Evolutionary conservation across 2,113 vertebrate species (phyloP).

Genomic region (Pollimyrus isidori): DNA sequence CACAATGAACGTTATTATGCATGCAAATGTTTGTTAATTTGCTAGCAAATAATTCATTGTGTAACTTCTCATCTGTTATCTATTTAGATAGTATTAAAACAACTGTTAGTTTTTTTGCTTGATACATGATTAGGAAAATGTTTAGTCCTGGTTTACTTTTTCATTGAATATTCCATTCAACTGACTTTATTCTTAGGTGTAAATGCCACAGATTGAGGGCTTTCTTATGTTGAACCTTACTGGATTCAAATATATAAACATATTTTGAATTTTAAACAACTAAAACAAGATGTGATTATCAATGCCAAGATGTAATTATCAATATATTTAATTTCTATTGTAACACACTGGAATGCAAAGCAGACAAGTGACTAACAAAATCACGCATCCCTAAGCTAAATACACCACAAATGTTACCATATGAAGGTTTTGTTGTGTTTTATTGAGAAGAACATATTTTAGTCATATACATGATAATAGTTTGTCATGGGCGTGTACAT

Average conservation of each 20-base stretch:
- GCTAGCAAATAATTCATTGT: not conserved
- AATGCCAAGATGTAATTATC: too few relatives aligned
- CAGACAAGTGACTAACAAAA: not conserved
- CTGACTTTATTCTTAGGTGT: not conserved
- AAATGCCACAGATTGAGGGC: not conserved
- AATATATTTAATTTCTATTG: not conserved
- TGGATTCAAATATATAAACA: not conserved
- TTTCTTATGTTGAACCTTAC: not conserved
- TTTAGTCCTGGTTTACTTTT: not conserved
- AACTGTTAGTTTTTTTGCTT: not conserved
- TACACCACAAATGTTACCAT: not conserved
- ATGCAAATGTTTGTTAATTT: not conserved
- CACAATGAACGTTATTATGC: not conserved
- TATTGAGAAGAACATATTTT: not conserved
- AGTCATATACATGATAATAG: not conserved
- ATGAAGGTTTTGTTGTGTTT: not conserved
- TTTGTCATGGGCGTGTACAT: not conserved
- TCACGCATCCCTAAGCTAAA: not conserved
- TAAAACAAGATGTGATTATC: not conserved
- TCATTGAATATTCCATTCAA: not conserved
- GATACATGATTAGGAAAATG: not conserved
- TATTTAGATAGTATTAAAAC: not conserved
- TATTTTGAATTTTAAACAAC: not conserved
- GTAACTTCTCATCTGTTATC: not conserved
- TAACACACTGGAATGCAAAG: not conserved